Conservation (phyloP, 2,797 vertebrate species). For the Enoplosus armatus region DNA sequence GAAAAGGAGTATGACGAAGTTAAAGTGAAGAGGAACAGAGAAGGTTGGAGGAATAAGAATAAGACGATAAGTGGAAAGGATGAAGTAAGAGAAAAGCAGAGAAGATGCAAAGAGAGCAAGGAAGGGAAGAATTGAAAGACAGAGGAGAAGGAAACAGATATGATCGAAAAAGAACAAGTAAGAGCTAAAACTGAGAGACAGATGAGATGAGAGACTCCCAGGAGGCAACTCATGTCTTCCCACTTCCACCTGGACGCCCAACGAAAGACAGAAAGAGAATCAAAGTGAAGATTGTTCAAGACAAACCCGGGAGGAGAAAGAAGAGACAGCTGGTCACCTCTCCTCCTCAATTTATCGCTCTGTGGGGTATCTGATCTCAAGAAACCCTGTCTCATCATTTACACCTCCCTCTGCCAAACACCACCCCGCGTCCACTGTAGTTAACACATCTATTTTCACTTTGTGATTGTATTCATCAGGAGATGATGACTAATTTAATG, state of each 20-base stretch:
- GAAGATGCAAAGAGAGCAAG: not conserved
- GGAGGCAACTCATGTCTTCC: constrained; percentile 17
- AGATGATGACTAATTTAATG: constrained; percentile 60
- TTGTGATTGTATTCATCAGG: constrained; percentile 37
- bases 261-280: constrained; percentile 18
- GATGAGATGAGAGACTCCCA: constrained; percentile 31
- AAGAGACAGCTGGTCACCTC: constrained; percentile 65
- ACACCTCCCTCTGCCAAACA: constrained; percentile 59
- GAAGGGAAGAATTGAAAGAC: not conserved
- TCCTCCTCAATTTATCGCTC: constrained; percentile 66
- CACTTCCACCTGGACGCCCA: not conserved
- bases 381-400: constrained; percentile 68
- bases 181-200: constrained; percentile 1
- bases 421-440: constrained; percentile 23
- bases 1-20: not conserved
- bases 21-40: not conserved
- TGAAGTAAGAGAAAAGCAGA: too few species aligned
- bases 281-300: constrained; percentile 38
- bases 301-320: constrained; percentile 33
- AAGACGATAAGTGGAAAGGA: not conserved
- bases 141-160: not conserved
- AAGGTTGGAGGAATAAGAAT: not conserved
- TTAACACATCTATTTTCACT: constrained; percentile 63
- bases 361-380: constrained; percentile 59
- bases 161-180: not conserved